Evolutionary conservation across 2,888 invertebrate genomes (phyloP).

Genomic region (Thymelicus acteon): DNA sequence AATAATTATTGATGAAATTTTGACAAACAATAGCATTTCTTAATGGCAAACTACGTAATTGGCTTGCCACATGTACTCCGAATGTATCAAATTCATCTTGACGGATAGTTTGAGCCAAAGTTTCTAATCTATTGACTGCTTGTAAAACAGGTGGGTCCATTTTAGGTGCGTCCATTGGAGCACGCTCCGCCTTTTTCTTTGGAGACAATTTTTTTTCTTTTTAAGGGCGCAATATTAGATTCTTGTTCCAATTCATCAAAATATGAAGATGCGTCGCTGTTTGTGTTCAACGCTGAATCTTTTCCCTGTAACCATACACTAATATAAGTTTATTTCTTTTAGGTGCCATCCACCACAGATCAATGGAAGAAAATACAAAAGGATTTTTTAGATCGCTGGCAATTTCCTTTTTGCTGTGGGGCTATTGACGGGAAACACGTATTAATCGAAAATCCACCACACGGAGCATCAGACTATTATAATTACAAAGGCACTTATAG

Average conservation of each 20-base stretch:
- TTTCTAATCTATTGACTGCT: constrained; percentile 41
- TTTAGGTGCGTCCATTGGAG: constrained; percentile 44
- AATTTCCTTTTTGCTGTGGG: constrained; percentile 51
- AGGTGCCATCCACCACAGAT: constrained; percentile 48
- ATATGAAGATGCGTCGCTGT: constrained; percentile 48
- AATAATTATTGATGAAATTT: constrained; percentile 51
- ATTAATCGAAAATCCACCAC: constrained; percentile 47
- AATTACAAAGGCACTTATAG: constrained; percentile 50
- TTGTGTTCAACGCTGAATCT: constrained; percentile 45
- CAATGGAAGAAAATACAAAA: constrained; percentile 50
- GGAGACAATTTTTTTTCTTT: constrained; percentile 43
- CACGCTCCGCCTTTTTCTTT: constrained; percentile 47
- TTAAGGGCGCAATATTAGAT: constrained; percentile 45
- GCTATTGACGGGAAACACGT: constrained; percentile 55
- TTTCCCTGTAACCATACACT: constrained; percentile 46
- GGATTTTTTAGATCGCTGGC: constrained; percentile 50
- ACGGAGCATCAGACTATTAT: constrained; percentile 47
- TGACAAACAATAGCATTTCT: constrained; percentile 47
- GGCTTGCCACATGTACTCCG: constrained; percentile 44
- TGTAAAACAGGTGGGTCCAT: constrained; percentile 48
- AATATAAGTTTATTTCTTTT: constrained; percentile 47
- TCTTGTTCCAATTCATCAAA: constrained; percentile 49
- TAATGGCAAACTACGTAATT: constrained; percentile 50
- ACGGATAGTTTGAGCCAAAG: constrained; percentile 40
- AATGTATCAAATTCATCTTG: constrained; percentile 51